Conservation (phyloP, 2,113 vertebrate genomes). For the Phrynosoma platyrhinos region DNA sequence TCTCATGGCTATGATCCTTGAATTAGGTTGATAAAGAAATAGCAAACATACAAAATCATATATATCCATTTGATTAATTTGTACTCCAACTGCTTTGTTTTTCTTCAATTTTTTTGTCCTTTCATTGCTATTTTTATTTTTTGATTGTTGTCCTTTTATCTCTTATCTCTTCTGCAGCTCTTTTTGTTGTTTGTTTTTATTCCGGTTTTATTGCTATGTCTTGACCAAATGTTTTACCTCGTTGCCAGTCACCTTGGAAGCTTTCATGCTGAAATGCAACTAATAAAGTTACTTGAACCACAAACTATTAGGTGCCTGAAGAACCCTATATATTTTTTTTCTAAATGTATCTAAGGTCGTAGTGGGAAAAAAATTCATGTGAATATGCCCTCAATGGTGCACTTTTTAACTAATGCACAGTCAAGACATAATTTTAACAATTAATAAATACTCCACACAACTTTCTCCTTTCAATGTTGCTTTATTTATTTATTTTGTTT, state of each 20-base stretch:
- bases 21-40: background rate
- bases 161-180: background rate
- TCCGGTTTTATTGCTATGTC: background rate
- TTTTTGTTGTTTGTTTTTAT: background rate
- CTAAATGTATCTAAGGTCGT: too few species aligned
- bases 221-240: background rate
- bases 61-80: background rate
- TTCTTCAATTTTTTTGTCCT: background rate
- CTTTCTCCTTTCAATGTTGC: too few species aligned
- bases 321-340: too few species aligned
- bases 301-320: too few species aligned
- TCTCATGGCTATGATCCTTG: fast-evolving
- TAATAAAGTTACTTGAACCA: too few species aligned
- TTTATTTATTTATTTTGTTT: too few species aligned
- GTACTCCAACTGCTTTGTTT: background rate
- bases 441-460: too few species aligned
- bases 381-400: too few species aligned
- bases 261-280: background rate
- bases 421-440: too few species aligned
- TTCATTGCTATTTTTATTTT: background rate
- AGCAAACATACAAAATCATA: background rate
- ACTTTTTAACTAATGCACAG: too few species aligned
- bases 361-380: too few species aligned
- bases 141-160: background rate
- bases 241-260: background rate